Evolutionary conservation across 2,113 vertebrate species (phyloP).

Genomic region (Equus quagga): DNA sequence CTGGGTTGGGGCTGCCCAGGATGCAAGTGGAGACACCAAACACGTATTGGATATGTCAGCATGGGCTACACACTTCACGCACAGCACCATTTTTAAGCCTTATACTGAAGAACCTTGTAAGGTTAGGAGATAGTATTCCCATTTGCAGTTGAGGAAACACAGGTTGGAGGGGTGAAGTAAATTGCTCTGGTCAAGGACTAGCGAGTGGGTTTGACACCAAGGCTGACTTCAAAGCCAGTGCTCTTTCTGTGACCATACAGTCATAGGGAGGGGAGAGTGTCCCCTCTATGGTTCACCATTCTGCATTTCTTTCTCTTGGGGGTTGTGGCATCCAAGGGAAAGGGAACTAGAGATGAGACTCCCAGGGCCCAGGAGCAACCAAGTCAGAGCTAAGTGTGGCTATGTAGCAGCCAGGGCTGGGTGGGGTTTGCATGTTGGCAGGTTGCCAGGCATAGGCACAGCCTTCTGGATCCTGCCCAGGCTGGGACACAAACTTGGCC

Average conservation of each 20-base stretch:
- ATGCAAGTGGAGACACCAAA: not conserved
- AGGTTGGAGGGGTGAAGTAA: not conserved
- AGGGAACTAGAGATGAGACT: not conserved
- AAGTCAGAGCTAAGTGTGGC: not conserved
- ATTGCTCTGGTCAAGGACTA: not conserved
- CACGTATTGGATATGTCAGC: accelerated
- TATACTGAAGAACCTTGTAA: constrained; percentile 18
- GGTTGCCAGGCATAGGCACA: not conserved
- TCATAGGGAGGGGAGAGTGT: not conserved
- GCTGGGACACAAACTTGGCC: not conserved
- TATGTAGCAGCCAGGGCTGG: not conserved
- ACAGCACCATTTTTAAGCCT: not conserved
- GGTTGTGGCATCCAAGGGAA: not conserved
- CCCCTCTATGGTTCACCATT: not conserved
- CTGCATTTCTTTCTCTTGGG: not conserved
- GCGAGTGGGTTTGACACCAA: not conserved
- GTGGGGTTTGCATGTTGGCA: not conserved
- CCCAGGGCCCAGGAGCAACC: not conserved
- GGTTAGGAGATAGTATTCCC: not conserved
- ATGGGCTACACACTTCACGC: not conserved
- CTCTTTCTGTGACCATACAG: not conserved
- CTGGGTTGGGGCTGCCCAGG: not conserved
- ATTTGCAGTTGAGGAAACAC: not conserved
- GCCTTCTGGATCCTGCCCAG: not conserved
- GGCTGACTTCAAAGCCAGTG: not conserved